phyloP scores from a whole-genome alignment of 2,888 invertebrate genomes.

The Coleophora flavipennella region DNA sequence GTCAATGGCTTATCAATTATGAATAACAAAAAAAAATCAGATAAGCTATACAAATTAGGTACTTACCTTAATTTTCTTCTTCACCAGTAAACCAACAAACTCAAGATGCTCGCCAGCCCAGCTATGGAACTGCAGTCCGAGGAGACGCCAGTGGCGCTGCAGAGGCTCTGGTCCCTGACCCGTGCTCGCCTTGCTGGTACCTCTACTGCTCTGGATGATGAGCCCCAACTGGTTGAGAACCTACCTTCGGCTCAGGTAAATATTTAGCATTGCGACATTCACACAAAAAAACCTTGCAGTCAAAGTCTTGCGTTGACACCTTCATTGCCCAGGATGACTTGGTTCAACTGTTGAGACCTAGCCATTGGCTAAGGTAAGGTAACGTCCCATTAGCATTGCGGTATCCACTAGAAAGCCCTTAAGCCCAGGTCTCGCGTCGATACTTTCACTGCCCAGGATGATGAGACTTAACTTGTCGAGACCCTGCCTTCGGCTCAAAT shows the following conservation, averaged over 20 bases:
- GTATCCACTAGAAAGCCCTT: too few relatives aligned
- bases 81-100: too few relatives aligned
- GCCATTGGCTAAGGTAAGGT: conserved; percentile 48
- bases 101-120: conserved; percentile 57
- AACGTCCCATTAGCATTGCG: too few relatives aligned
- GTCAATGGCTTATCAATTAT: too few relatives aligned
- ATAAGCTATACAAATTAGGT: too few relatives aligned
- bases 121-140: conserved; percentile 74
- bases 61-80: too few relatives aligned
- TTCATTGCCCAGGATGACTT: conserved; percentile 54
- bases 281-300: too few relatives aligned
- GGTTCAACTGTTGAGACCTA: conserved; percentile 50
- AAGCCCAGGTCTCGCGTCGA: too few relatives aligned
- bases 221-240: conserved; percentile 52
- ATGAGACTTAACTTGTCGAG: conserved; percentile 52
- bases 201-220: conserved; percentile 52
- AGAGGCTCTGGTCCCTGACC: conserved; percentile 65
- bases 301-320: too few relatives aligned
- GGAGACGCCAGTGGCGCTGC: conserved; percentile 61
- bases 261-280: too few relatives aligned
- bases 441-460: conserved; percentile 54
- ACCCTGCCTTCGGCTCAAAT: conserved; percentile 60
- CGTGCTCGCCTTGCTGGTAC: conserved; percentile 63
- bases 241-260: conserved; percentile 59
- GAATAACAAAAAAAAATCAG: too few relatives aligned